phyloP scores from a whole-genome alignment of 2,113 vertebrate species.

The Phodopus roborovskii region DNA sequence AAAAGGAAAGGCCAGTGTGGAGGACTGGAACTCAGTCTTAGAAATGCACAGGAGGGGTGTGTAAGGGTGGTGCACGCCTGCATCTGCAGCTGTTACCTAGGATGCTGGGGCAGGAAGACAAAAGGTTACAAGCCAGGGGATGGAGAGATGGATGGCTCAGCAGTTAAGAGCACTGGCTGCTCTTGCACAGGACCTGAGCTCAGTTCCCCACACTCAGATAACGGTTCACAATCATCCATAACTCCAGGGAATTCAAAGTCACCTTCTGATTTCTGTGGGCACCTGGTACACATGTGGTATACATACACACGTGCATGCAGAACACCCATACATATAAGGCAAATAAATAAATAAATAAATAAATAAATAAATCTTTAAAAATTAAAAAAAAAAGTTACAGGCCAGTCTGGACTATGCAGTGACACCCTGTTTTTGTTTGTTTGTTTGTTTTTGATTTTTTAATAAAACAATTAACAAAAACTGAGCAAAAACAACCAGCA shows the following conservation, averaged over 20 bases:
- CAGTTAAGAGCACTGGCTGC: not conserved
- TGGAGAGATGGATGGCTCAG: no score
- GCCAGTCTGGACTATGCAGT: not conserved
- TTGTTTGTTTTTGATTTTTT: no score
- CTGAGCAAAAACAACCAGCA: not conserved
- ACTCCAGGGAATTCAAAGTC: not conserved
- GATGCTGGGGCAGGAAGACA: not conserved
- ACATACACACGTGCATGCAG: not conserved
- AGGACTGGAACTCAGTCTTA: not conserved
- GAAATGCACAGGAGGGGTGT: not conserved
- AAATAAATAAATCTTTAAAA: not conserved
- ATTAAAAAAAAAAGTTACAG: not conserved
- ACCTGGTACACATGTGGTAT: not conserved
- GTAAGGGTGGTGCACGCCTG: not conserved
- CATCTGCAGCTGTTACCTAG: not conserved
- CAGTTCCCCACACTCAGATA: not conserved
- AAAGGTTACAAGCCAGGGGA: not conserved
- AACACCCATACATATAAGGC: not conserved
- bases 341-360: no score
- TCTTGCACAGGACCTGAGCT: not conserved
- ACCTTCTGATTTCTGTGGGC: not conserved
- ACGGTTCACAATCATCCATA: not conserved
- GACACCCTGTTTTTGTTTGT: not conserved
- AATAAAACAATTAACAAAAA: not conserved
- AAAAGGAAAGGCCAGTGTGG: not conserved